Percentiles rank a stretch among this genome's conserved stretches.
These are phyloP conservation scores for Mercenaria mercenaria DNA, from an alignment of 1,140 invertebrate genomes.

Conservation along the genomic window DNA sequence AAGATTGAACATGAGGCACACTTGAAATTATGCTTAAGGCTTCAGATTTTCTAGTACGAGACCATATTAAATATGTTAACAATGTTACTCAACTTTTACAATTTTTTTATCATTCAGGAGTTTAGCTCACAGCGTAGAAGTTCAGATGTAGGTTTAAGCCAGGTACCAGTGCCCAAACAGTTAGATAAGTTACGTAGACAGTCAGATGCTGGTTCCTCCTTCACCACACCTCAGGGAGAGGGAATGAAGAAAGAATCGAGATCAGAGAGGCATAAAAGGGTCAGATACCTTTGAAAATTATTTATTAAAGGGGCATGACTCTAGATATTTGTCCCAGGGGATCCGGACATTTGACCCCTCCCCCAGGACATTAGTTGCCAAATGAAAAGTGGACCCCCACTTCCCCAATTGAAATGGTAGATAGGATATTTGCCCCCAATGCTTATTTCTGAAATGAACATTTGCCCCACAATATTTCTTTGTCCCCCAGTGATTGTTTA, in stretches of 20 bases:
- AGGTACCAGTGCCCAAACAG: background rate
- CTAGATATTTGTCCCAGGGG: background rate
- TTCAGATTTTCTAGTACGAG: no score
- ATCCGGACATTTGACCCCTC: background rate
- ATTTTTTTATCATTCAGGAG: constrained; percentile 12
- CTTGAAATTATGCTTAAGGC: no score
- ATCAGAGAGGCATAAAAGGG: constrained; percentile 60
- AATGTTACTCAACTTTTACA: no score
- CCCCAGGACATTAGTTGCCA: background rate
- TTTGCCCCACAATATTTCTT: background rate
- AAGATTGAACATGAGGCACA: no score
- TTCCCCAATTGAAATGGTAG: no score
- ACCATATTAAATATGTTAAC: no score
- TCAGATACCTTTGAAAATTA: background rate
- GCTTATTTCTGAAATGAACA: no score
- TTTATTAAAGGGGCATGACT: background rate
- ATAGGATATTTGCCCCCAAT: no score
- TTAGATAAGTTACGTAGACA: constrained; percentile 28
- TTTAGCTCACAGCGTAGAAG: background rate
- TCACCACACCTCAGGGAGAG: background rate
- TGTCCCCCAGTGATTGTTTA: background rate
- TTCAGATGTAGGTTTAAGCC: background rate
- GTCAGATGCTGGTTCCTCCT: constrained; percentile 5
- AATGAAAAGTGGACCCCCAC: background rate
- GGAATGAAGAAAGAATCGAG: constrained; percentile 25